Evolutionary conservation across 2,797 vertebrate genomes (phyloP).

Genomic region (Distichodus sexfasciatus): DNA sequence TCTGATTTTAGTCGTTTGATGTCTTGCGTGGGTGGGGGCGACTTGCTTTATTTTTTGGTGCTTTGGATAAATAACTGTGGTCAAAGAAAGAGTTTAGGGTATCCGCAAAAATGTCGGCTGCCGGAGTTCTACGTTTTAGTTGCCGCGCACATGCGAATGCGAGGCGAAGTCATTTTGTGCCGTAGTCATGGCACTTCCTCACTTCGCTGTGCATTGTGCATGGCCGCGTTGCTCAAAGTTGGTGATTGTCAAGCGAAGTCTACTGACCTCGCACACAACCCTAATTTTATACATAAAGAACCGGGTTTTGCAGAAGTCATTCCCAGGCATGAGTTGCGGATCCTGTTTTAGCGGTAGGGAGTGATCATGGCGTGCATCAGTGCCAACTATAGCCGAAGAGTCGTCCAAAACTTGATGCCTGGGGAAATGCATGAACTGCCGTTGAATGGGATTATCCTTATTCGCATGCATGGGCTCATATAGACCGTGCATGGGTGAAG

Average conservation of each 20-base stretch:
- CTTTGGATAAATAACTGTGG: slow-evolving; percentile 27
- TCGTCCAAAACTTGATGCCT: slow-evolving; percentile 12
- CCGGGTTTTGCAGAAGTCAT: neutral
- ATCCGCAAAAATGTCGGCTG: neutral
- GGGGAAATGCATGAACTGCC: neutral
- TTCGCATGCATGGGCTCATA: neutral
- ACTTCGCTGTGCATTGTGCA: slow-evolving; percentile 39
- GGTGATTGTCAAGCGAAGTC: slow-evolving; percentile 33
- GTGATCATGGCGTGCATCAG: slow-evolving; percentile 1
- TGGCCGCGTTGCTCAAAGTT: slow-evolving; percentile 51
- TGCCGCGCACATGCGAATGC: slow-evolving; percentile 7
- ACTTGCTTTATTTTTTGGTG: slow-evolving; percentile 48
- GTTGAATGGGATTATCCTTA: neutral
- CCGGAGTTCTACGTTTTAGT: neutral
- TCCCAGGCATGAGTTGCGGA: neutral
- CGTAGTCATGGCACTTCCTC: slow-evolving; percentile 40
- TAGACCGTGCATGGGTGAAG: neutral
- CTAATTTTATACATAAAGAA: neutral
- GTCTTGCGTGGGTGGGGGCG: slow-evolving; percentile 56
- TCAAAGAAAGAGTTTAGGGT: neutral
- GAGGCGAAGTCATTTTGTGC: slow-evolving; percentile 19
- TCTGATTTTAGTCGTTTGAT: slow-evolving; percentile 39
- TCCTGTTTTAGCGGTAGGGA: neutral
- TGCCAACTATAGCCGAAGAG: neutral
- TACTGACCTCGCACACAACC: neutral